Evolutionary conservation across 2,113 vertebrate genomes (phyloP).

Genomic region (Zapornia atra): DNA sequence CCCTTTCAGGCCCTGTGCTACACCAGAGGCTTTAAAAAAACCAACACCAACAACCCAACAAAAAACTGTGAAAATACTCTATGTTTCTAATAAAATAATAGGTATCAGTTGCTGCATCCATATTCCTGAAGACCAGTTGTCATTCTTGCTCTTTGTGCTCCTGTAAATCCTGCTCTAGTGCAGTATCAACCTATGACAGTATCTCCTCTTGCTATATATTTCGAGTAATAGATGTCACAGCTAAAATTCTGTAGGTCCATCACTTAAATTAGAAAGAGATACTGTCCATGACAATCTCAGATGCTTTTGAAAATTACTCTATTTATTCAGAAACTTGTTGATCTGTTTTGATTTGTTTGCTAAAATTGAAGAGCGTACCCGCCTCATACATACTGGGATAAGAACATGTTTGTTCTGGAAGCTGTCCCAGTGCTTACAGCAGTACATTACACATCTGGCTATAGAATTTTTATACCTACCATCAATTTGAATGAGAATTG

Average conservation of each 20-base stretch:
- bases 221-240: background rate
- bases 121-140: background rate
- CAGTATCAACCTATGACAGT: background rate
- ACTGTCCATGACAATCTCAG: background rate
- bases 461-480: background rate
- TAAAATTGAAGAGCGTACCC: background rate
- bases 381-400: background rate
- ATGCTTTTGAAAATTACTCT: background rate
- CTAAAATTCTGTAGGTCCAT: background rate
- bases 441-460: background rate
- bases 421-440: background rate
- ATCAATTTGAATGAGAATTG: background rate
- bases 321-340: background rate
- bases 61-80: background rate
- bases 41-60: too few species aligned
- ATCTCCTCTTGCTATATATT: background rate
- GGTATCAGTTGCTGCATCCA: background rate
- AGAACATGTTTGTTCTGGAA: background rate
- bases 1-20: too few species aligned
- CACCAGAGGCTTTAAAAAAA: background rate
- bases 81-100: background rate
- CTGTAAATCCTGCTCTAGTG: background rate
- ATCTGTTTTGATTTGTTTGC: background rate
- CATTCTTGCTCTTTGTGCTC: background rate
- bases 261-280: background rate